These are phyloP conservation scores for Melanotaenia duboulayi DNA, from an alignment of 2,113 vertebrate species.

Conservation along the genomic window DNA sequence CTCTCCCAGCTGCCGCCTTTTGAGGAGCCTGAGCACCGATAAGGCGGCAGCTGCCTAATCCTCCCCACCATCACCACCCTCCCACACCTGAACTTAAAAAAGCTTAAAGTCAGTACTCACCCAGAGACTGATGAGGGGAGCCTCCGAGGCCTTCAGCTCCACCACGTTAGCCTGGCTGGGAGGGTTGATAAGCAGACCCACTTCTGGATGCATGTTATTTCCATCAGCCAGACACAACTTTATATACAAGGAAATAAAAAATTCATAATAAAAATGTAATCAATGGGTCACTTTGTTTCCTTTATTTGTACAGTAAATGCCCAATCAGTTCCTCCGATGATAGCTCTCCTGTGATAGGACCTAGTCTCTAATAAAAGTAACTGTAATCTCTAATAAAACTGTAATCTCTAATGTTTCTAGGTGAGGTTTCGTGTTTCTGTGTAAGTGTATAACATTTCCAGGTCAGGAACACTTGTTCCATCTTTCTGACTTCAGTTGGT, in stretches of 20 bases:
- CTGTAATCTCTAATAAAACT: no score
- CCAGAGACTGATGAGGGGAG: conserved; percentile 50
- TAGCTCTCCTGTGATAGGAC: no score
- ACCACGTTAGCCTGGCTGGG: conserved; percentile 34
- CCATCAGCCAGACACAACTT: conserved; percentile 9
- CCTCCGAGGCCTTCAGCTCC: conserved; percentile 45
- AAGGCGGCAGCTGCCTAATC: conserved; percentile 75
- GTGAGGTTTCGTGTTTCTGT: no score
- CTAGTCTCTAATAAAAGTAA: no score
- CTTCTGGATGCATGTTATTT: conserved; percentile 16
- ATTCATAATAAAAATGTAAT: not conserved
- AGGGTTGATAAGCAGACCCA: conserved; percentile 37
- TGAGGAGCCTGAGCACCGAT: conserved; percentile 75
- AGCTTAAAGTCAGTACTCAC: conserved; percentile 77
- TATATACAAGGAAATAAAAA: not conserved
- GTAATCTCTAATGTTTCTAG: no score
- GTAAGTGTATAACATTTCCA: no score
- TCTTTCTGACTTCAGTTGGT: no score
- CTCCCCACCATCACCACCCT: conserved; percentile 19
- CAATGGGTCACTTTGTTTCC: not conserved
- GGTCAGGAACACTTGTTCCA: no score
- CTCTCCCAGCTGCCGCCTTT: conserved; percentile 61
- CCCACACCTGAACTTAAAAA: not conserved
- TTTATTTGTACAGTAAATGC: not conserved
- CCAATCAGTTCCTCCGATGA: no score